Conservation (phyloP, 2,113 vertebrate species). For the Gnathonemus longibarbis region DNA sequence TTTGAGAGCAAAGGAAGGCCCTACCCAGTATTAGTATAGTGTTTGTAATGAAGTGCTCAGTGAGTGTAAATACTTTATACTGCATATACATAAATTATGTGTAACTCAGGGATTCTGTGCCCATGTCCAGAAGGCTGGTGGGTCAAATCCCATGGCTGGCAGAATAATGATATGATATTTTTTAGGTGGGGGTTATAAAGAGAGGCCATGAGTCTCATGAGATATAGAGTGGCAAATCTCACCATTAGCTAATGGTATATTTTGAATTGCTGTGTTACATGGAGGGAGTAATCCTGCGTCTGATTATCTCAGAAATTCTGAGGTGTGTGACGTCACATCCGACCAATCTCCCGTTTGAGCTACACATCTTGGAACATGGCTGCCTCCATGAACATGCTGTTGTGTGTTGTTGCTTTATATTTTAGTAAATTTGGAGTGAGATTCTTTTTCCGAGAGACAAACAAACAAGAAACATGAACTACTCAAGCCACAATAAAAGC, state of each 20-base stretch:
- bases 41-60: not conserved
- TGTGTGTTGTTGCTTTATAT: no score
- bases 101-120: not conserved
- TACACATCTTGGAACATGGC: no score
- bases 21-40: not conserved
- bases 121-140: not conserved
- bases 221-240: not conserved
- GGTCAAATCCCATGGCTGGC: not conserved
- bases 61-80: not conserved
- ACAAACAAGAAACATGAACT: no score
- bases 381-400: no score
- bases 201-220: not conserved
- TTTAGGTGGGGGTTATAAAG: not conserved
- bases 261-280: not conserved
- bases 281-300: not conserved
- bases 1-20: not conserved
- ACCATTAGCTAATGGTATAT: not conserved
- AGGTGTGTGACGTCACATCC: no score
- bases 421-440: no score
- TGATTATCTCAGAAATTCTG: no score
- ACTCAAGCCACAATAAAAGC: no score
- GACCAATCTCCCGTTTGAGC: no score
- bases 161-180: not conserved
- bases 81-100: not conserved
- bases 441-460: no score